Percentiles rank a stretch among this genome's conserved stretches.
Conservation (phyloP, 2,888 invertebrate species). For the Diploptera punctata region DNA sequence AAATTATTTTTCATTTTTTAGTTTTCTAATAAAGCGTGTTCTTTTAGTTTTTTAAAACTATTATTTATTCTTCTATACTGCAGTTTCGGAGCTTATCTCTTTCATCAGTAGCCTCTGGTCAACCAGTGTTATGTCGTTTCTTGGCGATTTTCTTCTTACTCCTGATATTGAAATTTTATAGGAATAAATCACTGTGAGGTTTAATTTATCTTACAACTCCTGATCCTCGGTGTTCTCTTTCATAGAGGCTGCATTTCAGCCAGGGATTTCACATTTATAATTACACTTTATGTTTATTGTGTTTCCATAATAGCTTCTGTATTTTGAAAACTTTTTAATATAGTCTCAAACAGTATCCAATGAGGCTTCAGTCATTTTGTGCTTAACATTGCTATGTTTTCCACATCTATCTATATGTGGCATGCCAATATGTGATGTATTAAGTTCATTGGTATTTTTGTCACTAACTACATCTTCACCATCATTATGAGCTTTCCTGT, state of each 20-base stretch:
- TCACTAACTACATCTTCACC: slow-evolving; percentile 3
- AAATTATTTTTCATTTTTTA: too few species aligned
- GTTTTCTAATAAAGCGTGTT: too few species aligned
- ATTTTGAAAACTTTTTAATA: slow-evolving; percentile 8
- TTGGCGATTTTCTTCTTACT: too few species aligned
- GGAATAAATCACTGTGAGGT: too few species aligned
- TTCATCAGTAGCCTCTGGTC: too few species aligned
- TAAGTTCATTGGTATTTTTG: neutral
- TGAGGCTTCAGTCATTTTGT: neutral
- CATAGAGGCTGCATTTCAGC: slow-evolving; percentile 2
- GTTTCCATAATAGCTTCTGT: slow-evolving; percentile 1
- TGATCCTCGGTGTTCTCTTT: neutral
- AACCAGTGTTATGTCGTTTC: too few species aligned
- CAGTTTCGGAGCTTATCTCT: too few species aligned
- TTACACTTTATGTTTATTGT: slow-evolving; percentile 3
- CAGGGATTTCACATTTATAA: slow-evolving; percentile 1
- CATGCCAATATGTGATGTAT: neutral
- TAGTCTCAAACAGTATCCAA: slow-evolving; percentile 9
- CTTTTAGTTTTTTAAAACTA: too few species aligned
- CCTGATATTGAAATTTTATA: too few species aligned
- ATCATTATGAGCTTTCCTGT: neutral
- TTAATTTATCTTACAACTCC: neutral
- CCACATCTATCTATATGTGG: neutral
- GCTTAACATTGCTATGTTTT: slow-evolving; percentile 1
- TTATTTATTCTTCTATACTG: too few species aligned